Evolutionary conservation across 1,140 invertebrate genomes (phyloP).

Genomic region (Zaprionus inermis): DNA sequence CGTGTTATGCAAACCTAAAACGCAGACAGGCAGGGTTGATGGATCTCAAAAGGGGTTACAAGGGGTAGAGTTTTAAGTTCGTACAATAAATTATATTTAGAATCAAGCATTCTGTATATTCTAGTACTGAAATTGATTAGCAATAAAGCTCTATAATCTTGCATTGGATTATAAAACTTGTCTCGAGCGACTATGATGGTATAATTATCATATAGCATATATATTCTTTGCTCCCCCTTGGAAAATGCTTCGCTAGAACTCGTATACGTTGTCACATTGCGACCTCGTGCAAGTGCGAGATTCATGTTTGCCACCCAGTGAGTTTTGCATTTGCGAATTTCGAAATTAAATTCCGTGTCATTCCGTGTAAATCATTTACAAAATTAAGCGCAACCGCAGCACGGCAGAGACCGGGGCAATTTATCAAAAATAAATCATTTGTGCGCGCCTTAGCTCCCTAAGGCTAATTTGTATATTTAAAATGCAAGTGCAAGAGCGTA

Average conservation of each 20-base stretch:
- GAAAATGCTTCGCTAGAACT: slow-evolving; percentile 1
- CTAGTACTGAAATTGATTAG: background rate
- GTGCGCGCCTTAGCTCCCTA: slow-evolving; percentile 56
- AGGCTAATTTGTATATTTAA: slow-evolving; percentile 36
- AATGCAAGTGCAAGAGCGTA: slow-evolving; percentile 51
- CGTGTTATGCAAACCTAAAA: background rate
- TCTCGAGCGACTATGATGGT: slow-evolving; percentile 12
- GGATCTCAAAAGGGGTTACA: background rate
- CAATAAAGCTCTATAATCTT: background rate
- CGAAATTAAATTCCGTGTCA: slow-evolving; percentile 82
- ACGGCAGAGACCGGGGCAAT: slow-evolving; percentile 64
- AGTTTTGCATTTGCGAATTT: slow-evolving; percentile 80
- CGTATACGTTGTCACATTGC: slow-evolving; percentile 38
- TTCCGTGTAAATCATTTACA: slow-evolving; percentile 82
- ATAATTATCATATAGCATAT: slow-evolving; percentile 26
- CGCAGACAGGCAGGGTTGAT: background rate
- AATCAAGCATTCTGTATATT: background rate
- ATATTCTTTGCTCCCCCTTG: slow-evolving; percentile 4
- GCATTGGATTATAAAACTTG: background rate
- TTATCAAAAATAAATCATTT: slow-evolving; percentile 84
- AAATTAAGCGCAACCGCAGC: slow-evolving; percentile 60
- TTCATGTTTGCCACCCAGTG: slow-evolving; percentile 82
- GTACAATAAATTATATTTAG: background rate
- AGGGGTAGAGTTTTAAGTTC: background rate
- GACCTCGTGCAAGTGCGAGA: slow-evolving; percentile 52